Base-by-base conservation (phyloP, 2,113 vertebrate species). In the Anoura caudifer region DNA sequence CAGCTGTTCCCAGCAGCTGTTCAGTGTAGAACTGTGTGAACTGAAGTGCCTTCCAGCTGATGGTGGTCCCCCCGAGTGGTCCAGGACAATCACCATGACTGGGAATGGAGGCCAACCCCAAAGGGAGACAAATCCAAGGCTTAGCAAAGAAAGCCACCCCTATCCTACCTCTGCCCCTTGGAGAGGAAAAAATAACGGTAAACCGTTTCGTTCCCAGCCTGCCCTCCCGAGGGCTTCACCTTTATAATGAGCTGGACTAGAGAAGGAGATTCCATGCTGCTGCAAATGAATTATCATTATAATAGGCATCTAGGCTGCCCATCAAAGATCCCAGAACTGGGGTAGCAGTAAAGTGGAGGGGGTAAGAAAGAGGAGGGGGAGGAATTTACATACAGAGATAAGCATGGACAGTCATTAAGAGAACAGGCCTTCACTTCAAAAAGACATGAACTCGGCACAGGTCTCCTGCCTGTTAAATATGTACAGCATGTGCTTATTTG, bases 201-300 rank as follows among this genome's bases (percentile, higher is more conserved):
- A 98, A 93, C 95, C 97, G 97, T 97, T 97, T 98, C 97, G 90
- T 98, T 98, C 98, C 97, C 98, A 98, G 97, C 97, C 98, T 98
- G 98, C 97, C 98, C 98, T 98, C 98, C 97, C 92, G 24, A 96
- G 96, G 97, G 97, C 98, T 97, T 98, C 98, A 98, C 98, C 98
- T 98, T 98, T 94, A 87, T 98, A 98, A 98, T 98, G 97, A 98
- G 98, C 98, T 98, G 82, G 96, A 98, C 95, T 96, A 96, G 97
- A 98, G 86, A 94, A 98, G 98, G 97, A 97, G 98, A 98, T 98
- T 98, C 98, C 96, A 97, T 98, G 97, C 97, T 7, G 83, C 97
- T 98, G 97, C 95, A 90, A 97, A 97, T 96, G 97, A 98, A 98
- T 98, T 98, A 98, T 97, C 97, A 98, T 98, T 97, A 97, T 97